These are phyloP conservation scores for Pogona vitticeps DNA, from an alignment of 2,113 vertebrate species.

Conservation along the genomic window DNA sequence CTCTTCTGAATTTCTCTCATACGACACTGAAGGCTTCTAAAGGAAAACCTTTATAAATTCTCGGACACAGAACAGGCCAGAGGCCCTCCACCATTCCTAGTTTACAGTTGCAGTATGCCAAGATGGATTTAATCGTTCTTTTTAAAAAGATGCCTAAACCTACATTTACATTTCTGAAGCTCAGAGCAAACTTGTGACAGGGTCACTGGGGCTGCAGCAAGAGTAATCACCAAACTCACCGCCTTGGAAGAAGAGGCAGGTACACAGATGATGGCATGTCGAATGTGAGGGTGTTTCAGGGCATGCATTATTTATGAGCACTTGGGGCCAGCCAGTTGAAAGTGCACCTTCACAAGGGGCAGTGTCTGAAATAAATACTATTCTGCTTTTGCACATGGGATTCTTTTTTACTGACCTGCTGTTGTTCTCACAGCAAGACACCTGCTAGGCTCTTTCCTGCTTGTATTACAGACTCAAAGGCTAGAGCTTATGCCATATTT, in stretches of 20 bases:
- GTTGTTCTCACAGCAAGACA: neutral
- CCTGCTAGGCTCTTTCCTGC: neutral
- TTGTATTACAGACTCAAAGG: neutral
- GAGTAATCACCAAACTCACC: rapidly evolving
- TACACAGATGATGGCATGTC: neutral
- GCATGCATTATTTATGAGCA: neutral
- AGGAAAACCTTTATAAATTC: neutral
- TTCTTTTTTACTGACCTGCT: conserved; percentile 13
- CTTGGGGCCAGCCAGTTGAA: neutral
- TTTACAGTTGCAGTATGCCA: neutral
- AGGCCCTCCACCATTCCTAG: neutral
- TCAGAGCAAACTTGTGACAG: neutral
- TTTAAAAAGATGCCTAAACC: neutral
- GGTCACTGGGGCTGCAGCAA: neutral
- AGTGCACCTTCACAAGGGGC: neutral
- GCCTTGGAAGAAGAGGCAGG: neutral
- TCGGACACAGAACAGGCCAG: neutral
- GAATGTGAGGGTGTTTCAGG: neutral
- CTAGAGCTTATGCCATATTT: neutral
- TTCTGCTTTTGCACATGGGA: neutral
- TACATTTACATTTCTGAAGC: neutral
- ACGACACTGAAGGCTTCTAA: neutral
- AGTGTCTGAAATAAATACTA: neutral
- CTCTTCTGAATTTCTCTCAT: neutral
- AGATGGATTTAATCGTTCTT: neutral